Base-by-base conservation (phyloP, 2,888 invertebrate species). In the Epirrita christyi region DNA sequence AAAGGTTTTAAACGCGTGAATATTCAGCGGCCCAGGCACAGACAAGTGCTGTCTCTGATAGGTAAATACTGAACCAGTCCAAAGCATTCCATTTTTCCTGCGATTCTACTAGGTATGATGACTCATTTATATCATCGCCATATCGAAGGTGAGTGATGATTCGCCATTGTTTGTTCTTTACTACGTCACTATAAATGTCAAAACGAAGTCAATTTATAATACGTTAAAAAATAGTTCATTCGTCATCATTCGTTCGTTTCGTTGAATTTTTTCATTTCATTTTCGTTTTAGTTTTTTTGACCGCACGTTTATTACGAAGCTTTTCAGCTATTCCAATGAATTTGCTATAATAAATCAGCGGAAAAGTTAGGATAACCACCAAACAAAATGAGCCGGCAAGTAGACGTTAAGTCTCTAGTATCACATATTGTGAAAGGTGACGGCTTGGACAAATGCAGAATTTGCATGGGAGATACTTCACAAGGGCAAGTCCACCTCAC, bases 401-500 rank as follows among this genome's bases (percentile, higher is more conserved):
- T 92, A 37, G 85, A 92, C 63, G 71, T 91, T 36, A 92, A 88
- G 63, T 88, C 91, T 6, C 73, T 92, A 56, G 81, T 92, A 57
- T 89, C 91, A n/a, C 91, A 92, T 66, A 85, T 92, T 59, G 82
- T 91, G 27, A 78, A 81, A 57, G 90, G 91, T 61, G 91, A 92
- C 64, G 92, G 92, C 2, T 71, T 76, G 40, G 84, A 91, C 56
- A 86, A 80, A 81, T 92, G 91, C 67, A 77, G 91, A 70, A 91
- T 91, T 66, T 92, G 92, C 63, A 84, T 92, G 88, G 90, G 91
- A 1, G 90, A 88, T 53, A 91, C 92, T 0, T 73, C 83, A 1
- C 88, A 91, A 61, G 92, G 92, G 4, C 89, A 87, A 72, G 90
- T 92, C 27, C 83, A 83, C 62, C 80, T 92, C 37, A 82, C 83